These are phyloP conservation scores for Florisuga fusca DNA, from an alignment of 2,797 vertebrate species.

Conservation along the genomic window DNA sequence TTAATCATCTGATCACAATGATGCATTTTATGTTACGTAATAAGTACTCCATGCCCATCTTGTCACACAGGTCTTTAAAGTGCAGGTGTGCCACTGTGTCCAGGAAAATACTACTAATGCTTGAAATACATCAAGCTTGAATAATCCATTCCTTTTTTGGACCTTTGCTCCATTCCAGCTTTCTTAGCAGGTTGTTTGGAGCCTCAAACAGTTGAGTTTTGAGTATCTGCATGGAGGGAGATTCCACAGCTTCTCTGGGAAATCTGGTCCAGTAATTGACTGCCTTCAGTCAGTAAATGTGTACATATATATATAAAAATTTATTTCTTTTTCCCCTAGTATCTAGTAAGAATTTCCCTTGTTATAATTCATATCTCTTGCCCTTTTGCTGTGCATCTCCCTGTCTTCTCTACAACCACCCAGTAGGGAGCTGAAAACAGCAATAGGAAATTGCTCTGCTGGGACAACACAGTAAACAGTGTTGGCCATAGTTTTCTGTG, in stretches of 20 bases:
- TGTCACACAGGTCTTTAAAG: not conserved
- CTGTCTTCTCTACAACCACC: not conserved
- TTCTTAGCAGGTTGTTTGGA: not conserved
- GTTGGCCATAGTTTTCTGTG: not conserved
- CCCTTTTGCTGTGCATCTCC: not conserved
- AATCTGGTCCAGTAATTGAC: not conserved
- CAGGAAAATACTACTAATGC: not conserved
- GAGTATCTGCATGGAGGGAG: not conserved
- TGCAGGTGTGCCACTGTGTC: not conserved
- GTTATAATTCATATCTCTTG: not conserved
- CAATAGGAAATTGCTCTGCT: not conserved
- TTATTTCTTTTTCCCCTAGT: not conserved
- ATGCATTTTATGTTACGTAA: fast-evolving
- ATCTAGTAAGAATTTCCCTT: not conserved
- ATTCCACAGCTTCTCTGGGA: not conserved
- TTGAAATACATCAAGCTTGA: not conserved
- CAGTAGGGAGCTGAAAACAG: not conserved
- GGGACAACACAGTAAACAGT: not conserved
- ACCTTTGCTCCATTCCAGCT: not conserved
- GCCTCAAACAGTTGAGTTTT: not conserved
- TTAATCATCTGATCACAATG: not conserved
- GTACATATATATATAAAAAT: no score
- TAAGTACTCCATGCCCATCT: not conserved
- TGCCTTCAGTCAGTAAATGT: not conserved
- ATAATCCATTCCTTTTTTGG: not conserved